A percentile compares a stretch with the other conserved stretches of the same genome.
These are phyloP conservation scores for Apus apus DNA, from an alignment of 2,113 vertebrate genomes.

Conservation along the genomic window DNA sequence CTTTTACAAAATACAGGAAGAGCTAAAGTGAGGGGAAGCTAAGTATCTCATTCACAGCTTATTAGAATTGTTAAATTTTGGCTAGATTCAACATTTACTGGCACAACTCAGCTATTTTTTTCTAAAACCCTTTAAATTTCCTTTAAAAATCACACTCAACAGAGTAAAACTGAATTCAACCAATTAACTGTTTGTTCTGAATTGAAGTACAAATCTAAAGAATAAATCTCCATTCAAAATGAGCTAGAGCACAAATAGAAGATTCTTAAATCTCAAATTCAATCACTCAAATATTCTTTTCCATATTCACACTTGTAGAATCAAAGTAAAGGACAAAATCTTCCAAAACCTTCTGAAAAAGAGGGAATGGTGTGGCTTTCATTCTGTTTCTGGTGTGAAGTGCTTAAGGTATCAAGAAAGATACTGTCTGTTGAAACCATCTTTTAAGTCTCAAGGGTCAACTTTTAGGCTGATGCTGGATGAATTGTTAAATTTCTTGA, in stretches of 20 bases:
- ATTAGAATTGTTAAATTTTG: neutral
- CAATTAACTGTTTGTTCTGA: neutral
- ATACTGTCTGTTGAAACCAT: neutral
- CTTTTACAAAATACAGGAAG: neutral
- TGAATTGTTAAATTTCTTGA: neutral
- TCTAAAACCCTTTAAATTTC: neutral
- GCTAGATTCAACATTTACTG: neutral
- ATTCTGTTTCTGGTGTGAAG: neutral
- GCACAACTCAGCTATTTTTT: neutral
- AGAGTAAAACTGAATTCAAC: neutral
- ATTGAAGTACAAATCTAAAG: neutral
- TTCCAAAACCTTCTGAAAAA: neutral
- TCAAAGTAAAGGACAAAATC: neutral
- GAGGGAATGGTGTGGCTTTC: neutral
- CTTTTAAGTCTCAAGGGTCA: neutral
- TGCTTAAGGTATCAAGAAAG: neutral
- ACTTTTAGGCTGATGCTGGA: neutral
- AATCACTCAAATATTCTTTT: neutral
- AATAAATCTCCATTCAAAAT: conserved; percentile 7
- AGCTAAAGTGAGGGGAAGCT: neutral
- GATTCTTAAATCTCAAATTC: neutral
- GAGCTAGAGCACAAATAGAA: neutral
- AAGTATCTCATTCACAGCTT: neutral
- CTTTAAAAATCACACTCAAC: neutral
- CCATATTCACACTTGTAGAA: neutral